phyloP scores from a whole-genome alignment of 92 coral and sea anemone species.

The Porites lobata region DNA sequence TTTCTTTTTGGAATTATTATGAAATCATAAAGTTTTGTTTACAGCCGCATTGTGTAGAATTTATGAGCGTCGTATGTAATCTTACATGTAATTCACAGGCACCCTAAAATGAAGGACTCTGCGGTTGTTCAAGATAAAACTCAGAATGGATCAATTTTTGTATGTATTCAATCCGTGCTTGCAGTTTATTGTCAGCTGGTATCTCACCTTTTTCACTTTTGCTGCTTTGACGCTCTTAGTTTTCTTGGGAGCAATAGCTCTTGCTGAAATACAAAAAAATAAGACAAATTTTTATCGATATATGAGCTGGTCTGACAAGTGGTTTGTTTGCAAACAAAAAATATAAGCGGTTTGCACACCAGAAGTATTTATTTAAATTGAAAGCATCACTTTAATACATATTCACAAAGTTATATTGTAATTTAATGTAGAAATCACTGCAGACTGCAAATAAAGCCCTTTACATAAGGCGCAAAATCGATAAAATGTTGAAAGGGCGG shows the following conservation, averaged over 20 bases:
- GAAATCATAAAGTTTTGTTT: too few species aligned
- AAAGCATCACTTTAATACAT: not conserved
- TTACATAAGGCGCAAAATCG: not conserved
- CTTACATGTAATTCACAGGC: too few species aligned
- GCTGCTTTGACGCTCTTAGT: conserved; percentile 71
- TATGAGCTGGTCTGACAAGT: not conserved
- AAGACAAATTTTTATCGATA: not conserved
- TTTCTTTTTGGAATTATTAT: too few species aligned
- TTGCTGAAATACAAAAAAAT: conserved; percentile 38
- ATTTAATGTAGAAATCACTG: not conserved
- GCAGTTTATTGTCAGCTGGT: not conserved
- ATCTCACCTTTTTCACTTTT: conserved; percentile 73
- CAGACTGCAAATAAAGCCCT: not conserved
- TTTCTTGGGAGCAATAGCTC: conserved; percentile 81
- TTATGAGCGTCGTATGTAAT: too few species aligned
- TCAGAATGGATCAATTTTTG: too few species aligned
- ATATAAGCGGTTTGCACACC: not conserved
- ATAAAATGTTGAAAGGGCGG: not conserved
- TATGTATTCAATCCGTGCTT: too few species aligned
- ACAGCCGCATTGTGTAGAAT: too few species aligned
- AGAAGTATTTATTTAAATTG: not conserved
- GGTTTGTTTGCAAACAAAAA: too few species aligned
- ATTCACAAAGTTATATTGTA: not conserved
- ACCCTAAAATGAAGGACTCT: too few species aligned
- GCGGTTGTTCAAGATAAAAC: too few species aligned